Evolutionary conservation across 2,888 invertebrate species (phyloP).

Genomic region (Heliconius aoede): DNA sequence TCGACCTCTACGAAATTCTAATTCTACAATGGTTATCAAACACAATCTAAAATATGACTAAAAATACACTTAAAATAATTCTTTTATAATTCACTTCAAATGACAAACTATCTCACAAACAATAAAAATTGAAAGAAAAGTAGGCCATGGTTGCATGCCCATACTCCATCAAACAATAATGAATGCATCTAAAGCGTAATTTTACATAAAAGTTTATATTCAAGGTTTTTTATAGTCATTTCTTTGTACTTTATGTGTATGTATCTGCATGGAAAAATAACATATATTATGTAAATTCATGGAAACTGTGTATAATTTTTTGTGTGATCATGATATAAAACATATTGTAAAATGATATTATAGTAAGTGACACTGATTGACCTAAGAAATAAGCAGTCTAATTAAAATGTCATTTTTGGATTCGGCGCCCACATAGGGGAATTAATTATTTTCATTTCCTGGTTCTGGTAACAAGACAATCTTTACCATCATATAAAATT

Average conservation of each 20-base stretch:
- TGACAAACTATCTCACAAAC: background rate
- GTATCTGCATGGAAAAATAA: background rate
- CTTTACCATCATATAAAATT: too few relatives aligned
- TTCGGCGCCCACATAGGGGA: too few relatives aligned
- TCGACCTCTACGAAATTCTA: background rate
- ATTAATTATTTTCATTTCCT: too few relatives aligned
- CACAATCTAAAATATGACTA: background rate
- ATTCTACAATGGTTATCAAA: background rate
- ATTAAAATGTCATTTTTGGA: too few relatives aligned
- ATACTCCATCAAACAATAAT: constrained; percentile 17
- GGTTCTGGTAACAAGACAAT: too few relatives aligned
- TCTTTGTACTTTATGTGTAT: background rate
- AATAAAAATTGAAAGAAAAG: constrained; percentile 16
- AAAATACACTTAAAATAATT: background rate
- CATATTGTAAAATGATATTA: too few relatives aligned
- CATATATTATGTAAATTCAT: background rate
- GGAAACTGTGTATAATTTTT: too few relatives aligned
- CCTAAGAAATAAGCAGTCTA: too few relatives aligned
- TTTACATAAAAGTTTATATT: background rate
- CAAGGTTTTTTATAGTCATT: constrained; percentile 10
- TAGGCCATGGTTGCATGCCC: constrained; percentile 14
- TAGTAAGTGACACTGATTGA: too few relatives aligned
- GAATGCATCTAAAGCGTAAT: constrained; percentile 1
- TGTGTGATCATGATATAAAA: too few relatives aligned
- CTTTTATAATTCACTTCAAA: background rate